These are phyloP conservation scores for Ichneumoninae sp. DNA, from an alignment of 2,888 invertebrate species.

Conservation along the genomic window DNA sequence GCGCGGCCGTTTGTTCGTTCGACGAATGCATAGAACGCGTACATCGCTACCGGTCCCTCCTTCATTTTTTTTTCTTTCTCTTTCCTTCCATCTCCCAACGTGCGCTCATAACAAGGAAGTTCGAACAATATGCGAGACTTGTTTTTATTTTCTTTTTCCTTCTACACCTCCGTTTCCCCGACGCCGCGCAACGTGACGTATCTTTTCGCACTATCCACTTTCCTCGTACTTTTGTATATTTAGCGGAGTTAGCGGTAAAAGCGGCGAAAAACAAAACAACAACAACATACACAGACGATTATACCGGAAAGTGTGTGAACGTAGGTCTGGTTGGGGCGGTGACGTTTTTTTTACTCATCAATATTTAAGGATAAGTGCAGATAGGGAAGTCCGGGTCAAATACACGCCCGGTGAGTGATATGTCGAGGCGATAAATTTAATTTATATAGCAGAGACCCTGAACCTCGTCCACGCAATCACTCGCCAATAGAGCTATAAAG, in stretches of 20 bases:
- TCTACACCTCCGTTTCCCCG: slow-evolving; percentile 20
- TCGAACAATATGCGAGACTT: slow-evolving; percentile 72
- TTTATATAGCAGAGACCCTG: slow-evolving; percentile 1
- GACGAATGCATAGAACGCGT: slow-evolving; percentile 47
- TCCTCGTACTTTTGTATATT: slow-evolving; percentile 14
- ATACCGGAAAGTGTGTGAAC: background rate
- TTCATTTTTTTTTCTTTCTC: slow-evolving; percentile 18
- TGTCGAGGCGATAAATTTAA: slow-evolving; percentile 9
- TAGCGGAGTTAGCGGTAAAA: background rate
- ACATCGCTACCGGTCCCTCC: slow-evolving; percentile 71
- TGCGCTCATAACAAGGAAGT: slow-evolving; percentile 75
- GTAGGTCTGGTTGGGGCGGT: background rate
- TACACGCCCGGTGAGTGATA: background rate
- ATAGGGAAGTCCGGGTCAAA: slow-evolving; percentile 1
- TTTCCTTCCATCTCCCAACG: background rate
- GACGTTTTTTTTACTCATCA: background rate
- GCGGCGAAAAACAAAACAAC: background rate
- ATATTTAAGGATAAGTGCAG: slow-evolving; percentile 25
- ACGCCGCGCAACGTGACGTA: slow-evolving; percentile 57
- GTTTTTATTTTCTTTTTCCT: slow-evolving; percentile 56
- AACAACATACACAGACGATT: slow-evolving; percentile 3
- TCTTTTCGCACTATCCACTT: slow-evolving; percentile 13
- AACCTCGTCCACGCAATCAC: background rate
- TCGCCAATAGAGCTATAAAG: background rate
- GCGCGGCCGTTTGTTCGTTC: slow-evolving; percentile 63